These are phyloP conservation scores for Brachionus paranguensis DNA, from an alignment of 1,140 invertebrate species.

Conservation along the genomic window DNA sequence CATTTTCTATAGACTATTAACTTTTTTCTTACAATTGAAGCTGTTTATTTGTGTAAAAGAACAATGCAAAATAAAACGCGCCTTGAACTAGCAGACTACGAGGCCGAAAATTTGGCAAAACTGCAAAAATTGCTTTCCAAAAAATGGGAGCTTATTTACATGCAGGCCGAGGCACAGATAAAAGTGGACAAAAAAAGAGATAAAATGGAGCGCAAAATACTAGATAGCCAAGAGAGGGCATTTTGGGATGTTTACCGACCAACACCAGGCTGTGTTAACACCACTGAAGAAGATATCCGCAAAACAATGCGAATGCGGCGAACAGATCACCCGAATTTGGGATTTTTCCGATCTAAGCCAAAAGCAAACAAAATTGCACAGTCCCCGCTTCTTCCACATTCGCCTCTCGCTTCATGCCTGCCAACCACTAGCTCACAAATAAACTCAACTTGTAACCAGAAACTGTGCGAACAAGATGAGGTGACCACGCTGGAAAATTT, in stretches of 20 bases:
- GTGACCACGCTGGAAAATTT: neutral
- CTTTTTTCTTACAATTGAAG: constrained; percentile 57
- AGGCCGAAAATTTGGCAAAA: constrained; percentile 91
- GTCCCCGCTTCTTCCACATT: neutral
- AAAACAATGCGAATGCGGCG: constrained; percentile 80
- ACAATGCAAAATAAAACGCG: constrained; percentile 99
- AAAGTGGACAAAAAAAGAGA: constrained; percentile 96
- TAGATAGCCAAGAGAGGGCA: constrained; percentile 96
- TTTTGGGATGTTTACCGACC: constrained; percentile 99
- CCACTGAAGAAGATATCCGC: constrained; percentile 94
- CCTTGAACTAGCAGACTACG: constrained; percentile 92
- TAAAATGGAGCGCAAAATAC: constrained; percentile 90
- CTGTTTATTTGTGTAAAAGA: constrained; percentile 96
- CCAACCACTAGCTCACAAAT: constrained; percentile 43
- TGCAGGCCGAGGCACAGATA: constrained; percentile 73
- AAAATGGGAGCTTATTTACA: constrained; percentile 99
- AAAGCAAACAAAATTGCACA: constrained; percentile 42
- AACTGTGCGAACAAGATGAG: constrained; percentile 24
- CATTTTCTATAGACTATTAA: no score
- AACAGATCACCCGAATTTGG: constrained; percentile 54
- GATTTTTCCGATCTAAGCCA: constrained; percentile 36
- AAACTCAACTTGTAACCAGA: neutral
- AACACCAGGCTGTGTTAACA: constrained; percentile 97
- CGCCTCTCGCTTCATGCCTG: constrained; percentile 51
- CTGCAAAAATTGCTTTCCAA: constrained; percentile 98